Evolutionary conservation across 30 jellyfish, hydroid and myxozoan species (phyloP).

Genomic region (Haliclystus octoradiatus): DNA sequence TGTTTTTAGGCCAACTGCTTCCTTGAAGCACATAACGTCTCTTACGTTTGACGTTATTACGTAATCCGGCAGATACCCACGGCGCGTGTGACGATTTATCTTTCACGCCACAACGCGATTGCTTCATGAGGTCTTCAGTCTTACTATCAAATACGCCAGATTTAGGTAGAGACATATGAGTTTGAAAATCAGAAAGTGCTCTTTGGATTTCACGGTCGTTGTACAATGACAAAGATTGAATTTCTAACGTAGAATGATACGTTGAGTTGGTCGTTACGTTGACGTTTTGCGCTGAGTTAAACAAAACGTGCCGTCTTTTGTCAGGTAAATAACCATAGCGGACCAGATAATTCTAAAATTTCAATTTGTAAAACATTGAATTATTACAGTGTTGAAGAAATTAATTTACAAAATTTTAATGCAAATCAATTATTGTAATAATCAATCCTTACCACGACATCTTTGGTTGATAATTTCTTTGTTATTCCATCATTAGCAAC

Average conservation of each 20-base stretch:
- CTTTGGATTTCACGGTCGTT: conserved; percentile 32
- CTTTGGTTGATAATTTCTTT: not conserved
- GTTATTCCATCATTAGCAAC: not conserved
- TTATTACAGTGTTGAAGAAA: not conserved
- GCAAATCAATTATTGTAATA: not conserved
- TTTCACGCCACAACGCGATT: conserved; percentile 66
- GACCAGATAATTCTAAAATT: conserved; percentile 34
- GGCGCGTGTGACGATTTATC: conserved; percentile 65
- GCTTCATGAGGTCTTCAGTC: conserved; percentile 19
- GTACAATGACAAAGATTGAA: conserved; percentile 7
- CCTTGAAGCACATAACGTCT: conserved; percentile 43
- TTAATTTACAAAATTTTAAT: not conserved
- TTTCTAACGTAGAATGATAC: conserved; percentile 10
- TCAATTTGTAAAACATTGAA: not conserved
- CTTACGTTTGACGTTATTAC: conserved; percentile 17
- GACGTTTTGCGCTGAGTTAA: not conserved
- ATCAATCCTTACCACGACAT: not conserved
- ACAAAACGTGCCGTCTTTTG: not conserved
- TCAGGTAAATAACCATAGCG: conserved; percentile 49
- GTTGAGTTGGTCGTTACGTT: conserved; percentile 27
- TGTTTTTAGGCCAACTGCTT: conserved; percentile 45
- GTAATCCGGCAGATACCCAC: conserved; percentile 38
- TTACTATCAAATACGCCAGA: conserved; percentile 44
- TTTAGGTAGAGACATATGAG: conserved; percentile 43
- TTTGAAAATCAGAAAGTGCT: conserved; percentile 62